Base-by-base conservation (phyloP, 2,888 invertebrate species). In the Atrina japonica region DNA sequence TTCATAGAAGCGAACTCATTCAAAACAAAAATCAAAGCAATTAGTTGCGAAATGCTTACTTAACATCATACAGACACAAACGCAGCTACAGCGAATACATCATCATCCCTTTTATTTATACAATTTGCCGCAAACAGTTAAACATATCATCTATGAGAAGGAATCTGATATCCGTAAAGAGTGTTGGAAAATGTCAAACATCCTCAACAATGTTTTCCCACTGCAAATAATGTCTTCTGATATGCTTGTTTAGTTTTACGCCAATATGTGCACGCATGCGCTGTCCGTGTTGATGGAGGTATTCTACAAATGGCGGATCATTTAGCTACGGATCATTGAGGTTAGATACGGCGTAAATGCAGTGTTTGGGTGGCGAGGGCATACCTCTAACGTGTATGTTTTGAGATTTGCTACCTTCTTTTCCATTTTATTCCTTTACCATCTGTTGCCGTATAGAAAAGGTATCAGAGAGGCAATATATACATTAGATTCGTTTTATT, bases 351-450 rank as follows among this genome's bases (percentile, higher is more conserved):
- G 58, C 69, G 69, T 63, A 69, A 58, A 47, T 49, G 25, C 47
- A 58, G 58, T 56, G 69, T 69, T 64, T 69, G 69, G 69, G 69
- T 69, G 69, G 69, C 56, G 35, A 35, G 35, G 11, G 35, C 56
- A 60, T 27, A 60, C 16, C 60, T 60, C 29, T 60, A 43, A 47
- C 27, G 41, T 60, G 41, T 60, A 43, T 60, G 27, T 47, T 60
- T 35, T 35, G 35, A 35, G 35, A 35, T 35, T 35, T 35, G 35
- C 35, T 35, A 35, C 35, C 35, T 35, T 35, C 35, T 35, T 11
- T 35, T 11, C 35, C 11, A 35, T 11, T 5, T 5, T 35, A 35
- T 35, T 35, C 35, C 11, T 35, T 35, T 35, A 35, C 5, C 35
- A 35, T 35, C 35, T 35, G 35, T 11, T 35, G 5, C 11, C 35